Percentiles rank a stretch among this genome's conserved stretches.
Conservation (phyloP, 2,797 vertebrate genomes). For the Girardinus metallicus region DNA sequence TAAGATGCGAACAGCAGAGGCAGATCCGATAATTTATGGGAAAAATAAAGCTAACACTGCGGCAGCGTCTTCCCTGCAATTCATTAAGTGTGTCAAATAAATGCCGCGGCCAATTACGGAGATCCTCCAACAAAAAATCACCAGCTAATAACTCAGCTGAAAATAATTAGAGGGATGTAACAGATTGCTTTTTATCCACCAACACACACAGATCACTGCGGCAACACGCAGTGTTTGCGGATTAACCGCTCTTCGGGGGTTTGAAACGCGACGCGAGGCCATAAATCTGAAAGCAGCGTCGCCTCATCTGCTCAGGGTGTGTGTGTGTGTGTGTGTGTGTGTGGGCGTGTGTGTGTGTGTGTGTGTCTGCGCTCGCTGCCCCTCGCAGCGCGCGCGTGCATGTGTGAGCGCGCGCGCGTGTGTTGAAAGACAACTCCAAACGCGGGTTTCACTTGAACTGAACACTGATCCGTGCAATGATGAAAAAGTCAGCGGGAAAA, state of each 20-base stretch:
- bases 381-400: not conserved
- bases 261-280: slow-evolving; percentile 35
- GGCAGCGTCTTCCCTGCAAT: not conserved
- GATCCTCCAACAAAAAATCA: not conserved
- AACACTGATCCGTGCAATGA: slow-evolving; percentile 63
- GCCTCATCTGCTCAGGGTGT: slow-evolving; percentile 45
- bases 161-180: not conserved
- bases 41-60: not conserved
- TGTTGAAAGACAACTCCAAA: slow-evolving; percentile 55
- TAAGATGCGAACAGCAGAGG: not conserved
- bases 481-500: slow-evolving; percentile 64
- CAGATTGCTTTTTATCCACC: not conserved
- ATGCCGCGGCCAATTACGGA: not conserved
- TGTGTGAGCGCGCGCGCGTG: not conserved
- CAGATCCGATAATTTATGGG: not conserved
- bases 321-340: not conserved
- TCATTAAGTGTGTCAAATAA: not conserved
- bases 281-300: slow-evolving; percentile 50
- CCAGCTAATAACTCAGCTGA: not conserved
- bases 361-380: not conserved
- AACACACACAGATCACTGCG: not conserved
- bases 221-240: slow-evolving; percentile 3
- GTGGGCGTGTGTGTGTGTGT: not conserved
- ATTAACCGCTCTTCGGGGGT: slow-evolving; percentile 17
- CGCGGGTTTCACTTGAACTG: slow-evolving; percentile 60